phyloP scores from a whole-genome alignment of 2,888 invertebrate genomes.

The Tachina lurida region DNA sequence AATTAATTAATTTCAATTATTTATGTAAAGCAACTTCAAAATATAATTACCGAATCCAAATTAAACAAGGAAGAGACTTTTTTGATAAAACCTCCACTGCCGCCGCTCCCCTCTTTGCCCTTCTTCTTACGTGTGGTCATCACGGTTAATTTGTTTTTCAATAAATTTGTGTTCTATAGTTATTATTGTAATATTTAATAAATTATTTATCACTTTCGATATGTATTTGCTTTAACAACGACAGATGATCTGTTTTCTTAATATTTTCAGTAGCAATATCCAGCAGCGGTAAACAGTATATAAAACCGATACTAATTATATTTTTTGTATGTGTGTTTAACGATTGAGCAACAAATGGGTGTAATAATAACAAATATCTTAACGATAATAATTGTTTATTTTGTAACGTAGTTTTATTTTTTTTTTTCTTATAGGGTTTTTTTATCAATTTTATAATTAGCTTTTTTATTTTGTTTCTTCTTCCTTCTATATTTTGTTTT shows the following conservation, averaged over 20 bases:
- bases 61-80: constrained; percentile 94
- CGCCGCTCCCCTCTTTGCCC: constrained; percentile 84
- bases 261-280: constrained; percentile 36
- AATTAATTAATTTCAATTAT: not conserved
- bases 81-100: constrained; percentile 89
- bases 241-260: constrained; percentile 52
- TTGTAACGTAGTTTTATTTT: constrained; percentile 37
- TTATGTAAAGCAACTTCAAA: not conserved
- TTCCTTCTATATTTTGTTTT: constrained; percentile 42
- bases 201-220: constrained; percentile 44
- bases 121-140: constrained; percentile 88
- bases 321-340: constrained; percentile 47
- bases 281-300: constrained; percentile 31
- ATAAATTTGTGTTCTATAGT: constrained; percentile 20
- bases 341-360: constrained; percentile 60
- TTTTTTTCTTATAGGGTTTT: constrained; percentile 28
- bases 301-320: constrained; percentile 52
- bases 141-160: constrained; percentile 43
- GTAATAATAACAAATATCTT: constrained; percentile 65
- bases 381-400: constrained; percentile 63
- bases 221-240: constrained; percentile 45
- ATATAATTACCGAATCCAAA: constrained; percentile 88
- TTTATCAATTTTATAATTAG: constrained; percentile 8
- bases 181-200: constrained; percentile 50
- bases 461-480: constrained; percentile 50